Percentiles rank a stretch among this genome's conserved stretches.
phyloP scores from a whole-genome alignment of 1,140 invertebrate genomes.

The Ceratitis capitata region DNA sequence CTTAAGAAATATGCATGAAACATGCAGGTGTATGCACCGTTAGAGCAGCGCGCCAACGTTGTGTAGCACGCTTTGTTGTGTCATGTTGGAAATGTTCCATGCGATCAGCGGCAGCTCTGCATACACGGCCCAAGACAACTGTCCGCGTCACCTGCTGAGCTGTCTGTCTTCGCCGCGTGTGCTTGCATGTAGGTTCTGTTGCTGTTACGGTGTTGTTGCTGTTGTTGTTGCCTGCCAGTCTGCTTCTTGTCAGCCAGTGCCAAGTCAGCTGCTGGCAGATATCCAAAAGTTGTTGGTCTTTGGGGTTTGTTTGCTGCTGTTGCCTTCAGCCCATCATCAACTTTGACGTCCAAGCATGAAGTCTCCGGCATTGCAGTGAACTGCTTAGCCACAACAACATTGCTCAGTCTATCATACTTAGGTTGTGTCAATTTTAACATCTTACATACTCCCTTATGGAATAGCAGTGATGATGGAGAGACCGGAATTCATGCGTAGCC shows the following conservation, averaged over 20 bases:
- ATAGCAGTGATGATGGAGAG: no score
- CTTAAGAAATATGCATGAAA: no score
- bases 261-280: background rate
- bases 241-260: background rate
- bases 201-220: background rate
- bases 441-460: no score
- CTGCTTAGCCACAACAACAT: background rate
- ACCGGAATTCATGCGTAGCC: no score
- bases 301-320: background rate
- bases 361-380: background rate
- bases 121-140: background rate
- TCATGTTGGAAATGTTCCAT: background rate
- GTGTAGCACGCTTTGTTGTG: constrained; percentile 2
- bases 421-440: no score
- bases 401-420: background rate
- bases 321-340: background rate
- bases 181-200: background rate
- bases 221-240: background rate
- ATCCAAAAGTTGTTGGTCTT: background rate
- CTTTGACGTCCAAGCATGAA: background rate
- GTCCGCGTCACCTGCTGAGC: background rate
- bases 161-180: background rate
- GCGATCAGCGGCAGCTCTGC: background rate
- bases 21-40: background rate
- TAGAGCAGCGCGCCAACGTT: background rate